Evolutionary conservation across 2,797 vertebrate genomes (phyloP).

Genomic region (Phrynocephalus forsythii): DNA sequence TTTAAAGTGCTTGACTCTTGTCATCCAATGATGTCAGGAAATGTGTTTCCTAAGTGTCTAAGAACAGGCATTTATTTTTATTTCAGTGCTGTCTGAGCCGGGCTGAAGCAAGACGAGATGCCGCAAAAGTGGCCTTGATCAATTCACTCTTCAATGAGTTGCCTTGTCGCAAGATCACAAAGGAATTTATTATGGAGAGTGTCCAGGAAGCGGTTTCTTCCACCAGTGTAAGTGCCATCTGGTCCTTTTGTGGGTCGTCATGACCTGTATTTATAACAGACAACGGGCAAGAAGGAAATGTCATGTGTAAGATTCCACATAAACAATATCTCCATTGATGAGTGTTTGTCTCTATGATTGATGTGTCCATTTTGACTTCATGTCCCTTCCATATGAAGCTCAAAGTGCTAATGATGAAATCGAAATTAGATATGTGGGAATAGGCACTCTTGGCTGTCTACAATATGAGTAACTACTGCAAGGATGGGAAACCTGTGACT

Average conservation of each 20-base stretch:
- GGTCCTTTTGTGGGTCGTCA: neutral
- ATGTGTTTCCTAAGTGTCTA: neutral
- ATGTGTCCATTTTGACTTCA: neutral
- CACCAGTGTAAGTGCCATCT: slow-evolving; percentile 81
- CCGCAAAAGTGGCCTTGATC: slow-evolving; percentile 90
- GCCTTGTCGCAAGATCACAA: slow-evolving; percentile 86
- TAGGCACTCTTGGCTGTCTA: neutral
- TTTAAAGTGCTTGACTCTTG: slow-evolving; percentile 16
- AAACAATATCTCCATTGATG: slow-evolving; percentile 14
- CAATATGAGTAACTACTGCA: neutral
- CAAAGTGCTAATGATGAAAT: neutral
- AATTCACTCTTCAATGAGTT: slow-evolving; percentile 92
- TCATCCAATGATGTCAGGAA: neutral
- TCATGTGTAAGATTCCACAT: neutral
- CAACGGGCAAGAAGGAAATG: neutral
- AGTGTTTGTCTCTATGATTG: neutral
- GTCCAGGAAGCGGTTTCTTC: slow-evolving; percentile 85
- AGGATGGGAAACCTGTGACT: neutral
- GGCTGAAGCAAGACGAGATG: slow-evolving; percentile 90
- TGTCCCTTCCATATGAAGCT: neutral
- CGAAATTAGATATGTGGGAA: neutral
- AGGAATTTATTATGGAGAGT: slow-evolving; percentile 88
- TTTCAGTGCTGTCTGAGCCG: slow-evolving; percentile 87
- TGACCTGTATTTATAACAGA: neutral
- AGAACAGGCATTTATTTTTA: neutral